Evolutionary conservation across 2,888 invertebrate genomes (phyloP).

Genomic region (Geotrupes spiniger): DNA sequence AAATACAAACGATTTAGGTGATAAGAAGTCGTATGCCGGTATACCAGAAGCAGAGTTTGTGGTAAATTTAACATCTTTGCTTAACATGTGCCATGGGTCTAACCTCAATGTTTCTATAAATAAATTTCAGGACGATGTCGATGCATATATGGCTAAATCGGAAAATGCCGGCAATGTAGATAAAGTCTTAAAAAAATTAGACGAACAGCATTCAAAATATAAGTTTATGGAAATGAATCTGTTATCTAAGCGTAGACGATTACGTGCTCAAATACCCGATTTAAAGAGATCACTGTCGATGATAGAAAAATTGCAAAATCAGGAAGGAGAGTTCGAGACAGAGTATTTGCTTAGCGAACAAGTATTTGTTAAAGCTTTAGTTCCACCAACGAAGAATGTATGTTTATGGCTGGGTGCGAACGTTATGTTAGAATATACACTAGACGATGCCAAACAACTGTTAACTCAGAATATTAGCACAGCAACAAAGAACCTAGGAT

Average conservation of each 20-base stretch:
- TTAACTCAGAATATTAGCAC: constrained; percentile 79
- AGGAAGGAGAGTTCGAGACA: constrained; percentile 78
- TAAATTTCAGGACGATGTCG: constrained; percentile 83
- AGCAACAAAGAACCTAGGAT: constrained; percentile 78
- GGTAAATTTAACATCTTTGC: constrained; percentile 55
- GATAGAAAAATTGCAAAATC: constrained; percentile 82
- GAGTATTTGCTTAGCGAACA: constrained; percentile 92
- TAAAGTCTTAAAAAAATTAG: constrained; percentile 78
- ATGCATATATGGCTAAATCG: constrained; percentile 81
- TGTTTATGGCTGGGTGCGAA: constrained; percentile 85
- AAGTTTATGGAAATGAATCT: constrained; percentile 96
- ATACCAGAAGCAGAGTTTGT: constrained; percentile 88
- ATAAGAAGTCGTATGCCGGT: constrained; percentile 69
- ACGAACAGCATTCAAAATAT: constrained; percentile 94
- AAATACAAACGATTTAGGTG: constrained; percentile 36
- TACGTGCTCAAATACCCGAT: constrained; percentile 93
- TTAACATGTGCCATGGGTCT: constrained; percentile 17
- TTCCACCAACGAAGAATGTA: constrained; percentile 88
- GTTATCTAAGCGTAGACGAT: constrained; percentile 77
- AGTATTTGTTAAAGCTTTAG: constrained; percentile 71
- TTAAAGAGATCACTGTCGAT: constrained; percentile 86
- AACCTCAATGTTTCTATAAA: constrained; percentile 27
- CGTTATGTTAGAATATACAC: constrained; percentile 94
- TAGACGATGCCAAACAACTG: constrained; percentile 85
- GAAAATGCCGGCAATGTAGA: constrained; percentile 83